These are phyloP conservation scores for Ichneumon xanthorius DNA, from an alignment of 2,888 invertebrate species.

Conservation along the genomic window DNA sequence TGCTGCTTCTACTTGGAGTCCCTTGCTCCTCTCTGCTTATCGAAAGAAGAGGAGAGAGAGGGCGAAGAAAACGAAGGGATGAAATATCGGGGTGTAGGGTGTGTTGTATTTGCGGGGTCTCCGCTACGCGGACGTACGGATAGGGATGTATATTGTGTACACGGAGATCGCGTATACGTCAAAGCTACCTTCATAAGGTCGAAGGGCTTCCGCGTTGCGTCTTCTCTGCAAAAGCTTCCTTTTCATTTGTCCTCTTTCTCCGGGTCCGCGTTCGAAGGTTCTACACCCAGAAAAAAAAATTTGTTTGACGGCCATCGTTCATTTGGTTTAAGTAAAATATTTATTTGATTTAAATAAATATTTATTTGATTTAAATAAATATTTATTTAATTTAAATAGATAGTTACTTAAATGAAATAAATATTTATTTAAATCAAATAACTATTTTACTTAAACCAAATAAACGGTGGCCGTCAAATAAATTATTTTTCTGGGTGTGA, in stretches of 20 bases:
- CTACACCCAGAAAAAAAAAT: background rate
- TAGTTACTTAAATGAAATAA: too few species aligned
- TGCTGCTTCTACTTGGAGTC: slow-evolving; percentile 54
- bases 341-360: too few species aligned
- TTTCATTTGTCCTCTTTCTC: slow-evolving; percentile 14
- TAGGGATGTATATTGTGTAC: slow-evolving; percentile 45
- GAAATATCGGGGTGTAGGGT: slow-evolving; percentile 61
- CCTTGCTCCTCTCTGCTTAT: slow-evolving; percentile 51
- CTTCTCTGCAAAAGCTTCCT: slow-evolving; percentile 33
- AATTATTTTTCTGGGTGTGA: too few species aligned
- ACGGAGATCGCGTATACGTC: slow-evolving; percentile 48
- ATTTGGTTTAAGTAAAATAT: too few species aligned
- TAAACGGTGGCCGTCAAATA: too few species aligned
- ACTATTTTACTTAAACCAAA: too few species aligned
- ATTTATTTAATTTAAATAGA: too few species aligned
- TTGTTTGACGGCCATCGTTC: too few species aligned
- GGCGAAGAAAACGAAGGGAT: slow-evolving; percentile 49
- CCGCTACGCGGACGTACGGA: slow-evolving; percentile 37
- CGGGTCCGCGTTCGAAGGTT: slow-evolving; percentile 1
- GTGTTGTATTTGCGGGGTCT: slow-evolving; percentile 46
- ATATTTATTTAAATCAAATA: too few species aligned
- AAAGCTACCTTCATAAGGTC: slow-evolving; percentile 54
- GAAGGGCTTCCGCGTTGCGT: slow-evolving; percentile 70
- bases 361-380: too few species aligned
- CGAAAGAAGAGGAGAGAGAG: slow-evolving; percentile 58